Percentiles rank a stretch among this genome's conserved stretches.
These are phyloP conservation scores for Vanessa cardui DNA, from an alignment of 2,888 invertebrate genomes.

Conservation along the genomic window DNA sequence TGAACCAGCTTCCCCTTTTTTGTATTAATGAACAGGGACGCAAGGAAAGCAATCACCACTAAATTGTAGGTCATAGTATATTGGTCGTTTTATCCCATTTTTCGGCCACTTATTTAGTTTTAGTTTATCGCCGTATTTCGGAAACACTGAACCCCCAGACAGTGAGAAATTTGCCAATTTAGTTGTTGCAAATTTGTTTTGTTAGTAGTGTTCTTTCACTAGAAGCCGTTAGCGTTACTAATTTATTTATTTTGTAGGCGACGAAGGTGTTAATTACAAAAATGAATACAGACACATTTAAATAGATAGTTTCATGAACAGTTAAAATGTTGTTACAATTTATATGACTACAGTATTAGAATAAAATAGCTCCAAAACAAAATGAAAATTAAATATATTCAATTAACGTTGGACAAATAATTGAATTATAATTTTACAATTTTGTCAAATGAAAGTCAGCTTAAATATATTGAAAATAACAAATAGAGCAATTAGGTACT, in stretches of 20 bases:
- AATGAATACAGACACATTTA: not conserved
- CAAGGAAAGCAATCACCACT: slow-evolving; percentile 33
- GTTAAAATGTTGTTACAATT: not conserved
- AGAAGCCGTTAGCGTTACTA: slow-evolving; percentile 30
- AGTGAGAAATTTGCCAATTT: slow-evolving; percentile 80
- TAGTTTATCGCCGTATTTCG: slow-evolving; percentile 68
- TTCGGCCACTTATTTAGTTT: slow-evolving; percentile 78
- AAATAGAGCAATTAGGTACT: too few species aligned
- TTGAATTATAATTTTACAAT: too few species aligned
- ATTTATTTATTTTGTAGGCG: slow-evolving; percentile 21
- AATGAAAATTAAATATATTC: too few species aligned
- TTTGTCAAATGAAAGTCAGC: too few species aligned
- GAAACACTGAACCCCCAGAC: slow-evolving; percentile 67
- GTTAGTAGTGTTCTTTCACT: slow-evolving; percentile 48
- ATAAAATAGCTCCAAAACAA: too few species aligned
- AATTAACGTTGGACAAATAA: too few species aligned
- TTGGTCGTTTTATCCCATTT: slow-evolving; percentile 63
- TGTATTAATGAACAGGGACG: slow-evolving; percentile 33
- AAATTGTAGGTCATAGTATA: slow-evolving; percentile 51
- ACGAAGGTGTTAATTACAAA: slow-evolving; percentile 14
- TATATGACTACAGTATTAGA: too few species aligned
- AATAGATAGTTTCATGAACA: not conserved
- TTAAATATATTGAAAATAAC: too few species aligned
- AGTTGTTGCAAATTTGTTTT: slow-evolving; percentile 77
- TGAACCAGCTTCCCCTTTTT: slow-evolving; percentile 48